Conservation (phyloP, 2,888 invertebrate genomes). For the Tiliacea aurago region DNA sequence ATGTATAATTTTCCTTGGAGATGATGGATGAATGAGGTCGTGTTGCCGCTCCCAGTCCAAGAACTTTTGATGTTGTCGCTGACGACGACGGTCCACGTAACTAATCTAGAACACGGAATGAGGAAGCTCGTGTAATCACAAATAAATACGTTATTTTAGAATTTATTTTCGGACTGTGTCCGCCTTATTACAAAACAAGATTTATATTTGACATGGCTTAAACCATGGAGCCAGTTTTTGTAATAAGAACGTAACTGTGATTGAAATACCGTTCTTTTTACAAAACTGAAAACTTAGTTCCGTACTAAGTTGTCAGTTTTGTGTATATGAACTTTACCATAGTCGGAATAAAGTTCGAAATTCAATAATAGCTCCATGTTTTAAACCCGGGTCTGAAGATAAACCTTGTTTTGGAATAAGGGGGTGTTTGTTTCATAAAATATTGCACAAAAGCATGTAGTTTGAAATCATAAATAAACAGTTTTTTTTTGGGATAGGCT, state of each 20-base stretch:
- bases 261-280: too few species aligned
- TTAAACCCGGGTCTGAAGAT: too few species aligned
- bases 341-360: too few species aligned
- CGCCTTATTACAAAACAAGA: too few species aligned
- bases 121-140: background rate
- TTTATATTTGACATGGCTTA: too few species aligned
- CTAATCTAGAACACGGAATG: slow-evolving; percentile 89
- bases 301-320: too few species aligned
- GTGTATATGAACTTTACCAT: too few species aligned
- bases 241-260: too few species aligned
- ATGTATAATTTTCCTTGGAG: slow-evolving; percentile 93
- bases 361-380: too few species aligned
- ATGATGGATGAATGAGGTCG: slow-evolving; percentile 94
- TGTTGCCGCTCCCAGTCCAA: slow-evolving; percentile 93
- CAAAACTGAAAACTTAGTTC: too few species aligned
- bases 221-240: too few species aligned
- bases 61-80: slow-evolving; percentile 93
- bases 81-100: slow-evolving; percentile 95
- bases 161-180: background rate
- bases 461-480: background rate
- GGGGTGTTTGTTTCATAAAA: background rate
- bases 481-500: background rate
- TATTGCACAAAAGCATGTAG: background rate
- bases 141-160: background rate
- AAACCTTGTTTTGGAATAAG: too few species aligned